A percentile compares a stretch with the other conserved stretches of the same genome.
phyloP scores from a whole-genome alignment of 35 echinoderm and acorn worm genomes.

The Heliocidaris erythrogramma region DNA sequence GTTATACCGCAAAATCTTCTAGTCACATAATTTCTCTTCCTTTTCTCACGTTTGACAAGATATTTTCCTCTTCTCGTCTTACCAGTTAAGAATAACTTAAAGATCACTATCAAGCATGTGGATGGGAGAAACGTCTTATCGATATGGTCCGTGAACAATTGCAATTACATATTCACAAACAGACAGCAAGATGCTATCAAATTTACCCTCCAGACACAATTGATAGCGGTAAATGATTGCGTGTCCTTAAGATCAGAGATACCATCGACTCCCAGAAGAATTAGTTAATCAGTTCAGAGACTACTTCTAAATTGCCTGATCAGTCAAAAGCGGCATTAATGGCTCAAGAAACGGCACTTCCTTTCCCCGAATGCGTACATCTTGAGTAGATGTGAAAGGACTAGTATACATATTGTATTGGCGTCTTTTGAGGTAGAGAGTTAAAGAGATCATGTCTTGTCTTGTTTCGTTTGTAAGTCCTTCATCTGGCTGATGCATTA shows the following conservation, averaged over 20 bases:
- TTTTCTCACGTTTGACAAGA: too few species aligned
- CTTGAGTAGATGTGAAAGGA: not conserved
- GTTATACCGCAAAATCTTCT: too few species aligned
- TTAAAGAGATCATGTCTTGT: too few species aligned
- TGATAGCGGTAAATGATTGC: not conserved
- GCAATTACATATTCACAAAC: not conserved
- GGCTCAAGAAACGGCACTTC: not conserved
- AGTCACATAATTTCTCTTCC: too few species aligned
- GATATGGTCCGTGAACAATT: not conserved
- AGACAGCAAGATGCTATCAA: not conserved
- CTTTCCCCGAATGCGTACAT: not conserved
- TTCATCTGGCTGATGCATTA: too few species aligned
- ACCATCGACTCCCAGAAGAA: not conserved
- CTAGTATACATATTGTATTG: not conserved
- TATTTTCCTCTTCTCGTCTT: too few species aligned
- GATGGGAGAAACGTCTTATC: not conserved
- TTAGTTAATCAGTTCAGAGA: not conserved
- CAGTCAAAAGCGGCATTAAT: constrained; percentile 10
- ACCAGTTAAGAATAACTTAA: not conserved
- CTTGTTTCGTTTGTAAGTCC: too few species aligned
- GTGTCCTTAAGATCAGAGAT: not conserved
- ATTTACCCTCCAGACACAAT: not conserved
- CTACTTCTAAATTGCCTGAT: not conserved
- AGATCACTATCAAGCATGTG: not conserved
- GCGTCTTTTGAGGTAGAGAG: too few species aligned